Evolutionary conservation across 2,113 vertebrate species (phyloP).

Genomic region (Antennarius striatus): DNA sequence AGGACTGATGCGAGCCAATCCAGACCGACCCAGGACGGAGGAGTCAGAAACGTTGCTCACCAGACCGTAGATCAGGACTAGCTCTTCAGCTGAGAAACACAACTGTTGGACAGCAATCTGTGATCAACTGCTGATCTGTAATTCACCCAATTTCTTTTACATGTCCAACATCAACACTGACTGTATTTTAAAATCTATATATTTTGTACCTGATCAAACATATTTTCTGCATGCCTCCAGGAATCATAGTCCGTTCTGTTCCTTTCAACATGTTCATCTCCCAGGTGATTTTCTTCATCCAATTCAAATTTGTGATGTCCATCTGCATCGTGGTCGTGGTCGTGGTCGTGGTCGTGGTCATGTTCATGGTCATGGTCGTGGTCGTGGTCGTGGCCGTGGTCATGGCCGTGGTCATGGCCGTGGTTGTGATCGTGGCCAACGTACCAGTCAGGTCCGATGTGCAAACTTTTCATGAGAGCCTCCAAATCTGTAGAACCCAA

Average conservation of each 20-base stretch:
- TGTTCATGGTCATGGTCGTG: constrained; percentile 22
- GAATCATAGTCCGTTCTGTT: constrained; percentile 12
- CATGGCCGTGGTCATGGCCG: background rate
- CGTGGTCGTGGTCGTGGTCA: background rate
- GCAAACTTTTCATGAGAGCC: constrained; percentile 64
- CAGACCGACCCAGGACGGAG: constrained; percentile 63
- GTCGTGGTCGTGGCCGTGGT: background rate
- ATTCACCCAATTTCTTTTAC: background rate
- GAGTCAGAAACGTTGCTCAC: constrained; percentile 43
- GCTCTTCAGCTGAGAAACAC: constrained; percentile 80
- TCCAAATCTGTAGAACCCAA: constrained; percentile 60
- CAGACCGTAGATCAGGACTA: constrained; percentile 77
- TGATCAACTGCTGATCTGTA: too few species aligned
- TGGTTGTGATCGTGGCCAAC: background rate
- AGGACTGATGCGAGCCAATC: constrained; percentile 80
- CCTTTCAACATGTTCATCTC: constrained; percentile 21
- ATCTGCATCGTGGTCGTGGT: background rate
- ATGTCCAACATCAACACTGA: too few species aligned
- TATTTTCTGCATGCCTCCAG: constrained; percentile 40
- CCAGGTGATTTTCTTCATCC: constrained; percentile 21
- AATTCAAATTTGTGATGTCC: background rate
- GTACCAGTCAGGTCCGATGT: constrained; percentile 46
- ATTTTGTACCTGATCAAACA: constrained; percentile 69
- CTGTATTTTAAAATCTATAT: background rate
- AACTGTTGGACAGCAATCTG: constrained; percentile 53